A percentile compares a stretch with the other conserved stretches of the same genome.
Evolutionary conservation across 2,797 vertebrate genomes (phyloP).

Genomic region (Mycteria americana): DNA sequence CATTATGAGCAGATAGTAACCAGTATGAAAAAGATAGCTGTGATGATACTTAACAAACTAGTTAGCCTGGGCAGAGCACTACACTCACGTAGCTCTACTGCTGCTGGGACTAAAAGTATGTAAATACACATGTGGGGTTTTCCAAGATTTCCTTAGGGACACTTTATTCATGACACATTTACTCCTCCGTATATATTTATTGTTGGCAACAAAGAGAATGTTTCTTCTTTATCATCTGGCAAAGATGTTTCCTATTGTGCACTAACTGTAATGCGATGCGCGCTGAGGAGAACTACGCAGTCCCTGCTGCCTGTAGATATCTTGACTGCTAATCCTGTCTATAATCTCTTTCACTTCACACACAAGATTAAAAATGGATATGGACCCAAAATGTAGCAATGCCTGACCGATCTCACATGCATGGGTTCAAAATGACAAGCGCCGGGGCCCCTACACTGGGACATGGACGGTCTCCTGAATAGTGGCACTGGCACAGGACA

Average conservation of each 20-base stretch:
- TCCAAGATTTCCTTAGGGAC: constrained; percentile 26
- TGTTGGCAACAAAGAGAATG: constrained; percentile 6
- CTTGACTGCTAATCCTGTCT: neutral
- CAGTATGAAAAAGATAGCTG: neutral
- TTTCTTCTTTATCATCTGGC: constrained; percentile 42
- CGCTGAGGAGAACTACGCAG: neutral
- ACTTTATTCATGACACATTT: constrained; percentile 8
- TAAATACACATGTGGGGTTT: neutral
- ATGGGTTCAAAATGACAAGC: neutral
- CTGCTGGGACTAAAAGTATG: neutral
- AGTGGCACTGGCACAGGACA: no score
- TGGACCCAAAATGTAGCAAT: neutral
- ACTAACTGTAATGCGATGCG: neutral
- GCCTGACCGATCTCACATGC: neutral
- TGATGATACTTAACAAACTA: constrained; percentile 4
- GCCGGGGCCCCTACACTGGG: neutral
- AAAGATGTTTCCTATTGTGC: constrained; percentile 21
- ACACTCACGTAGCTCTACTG: neutral
- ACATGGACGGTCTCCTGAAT: neutral
- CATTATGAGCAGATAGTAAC: neutral
- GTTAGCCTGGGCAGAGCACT: neutral
- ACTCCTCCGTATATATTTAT: neutral
- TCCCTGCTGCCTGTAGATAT: neutral
- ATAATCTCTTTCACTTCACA: constrained; percentile 1
- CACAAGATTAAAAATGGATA: neutral